Conservation (phyloP, 2,113 vertebrate genomes). For the Hylia prasina region DNA sequence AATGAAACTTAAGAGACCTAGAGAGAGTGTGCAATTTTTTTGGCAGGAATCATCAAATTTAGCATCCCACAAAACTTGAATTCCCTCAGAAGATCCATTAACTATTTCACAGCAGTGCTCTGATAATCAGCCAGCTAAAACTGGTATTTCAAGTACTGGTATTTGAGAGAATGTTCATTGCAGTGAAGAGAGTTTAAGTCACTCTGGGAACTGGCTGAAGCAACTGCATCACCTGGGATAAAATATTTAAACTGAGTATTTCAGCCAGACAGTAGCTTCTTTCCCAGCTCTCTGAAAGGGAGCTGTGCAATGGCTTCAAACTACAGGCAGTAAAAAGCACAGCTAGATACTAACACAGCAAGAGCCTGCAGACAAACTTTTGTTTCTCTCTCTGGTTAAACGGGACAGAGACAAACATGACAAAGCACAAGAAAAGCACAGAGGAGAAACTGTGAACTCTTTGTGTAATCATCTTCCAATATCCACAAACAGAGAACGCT, state of each 20-base stretch:
- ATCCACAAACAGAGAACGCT: background rate
- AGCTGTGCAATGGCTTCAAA: background rate
- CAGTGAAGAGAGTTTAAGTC: background rate
- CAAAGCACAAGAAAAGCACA: background rate
- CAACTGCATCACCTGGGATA: background rate
- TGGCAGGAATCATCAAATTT: background rate
- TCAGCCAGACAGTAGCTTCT: background rate
- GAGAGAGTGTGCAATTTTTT: background rate
- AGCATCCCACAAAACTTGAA: background rate
- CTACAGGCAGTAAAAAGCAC: background rate
- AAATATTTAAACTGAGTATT: background rate
- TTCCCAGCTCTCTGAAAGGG: background rate
- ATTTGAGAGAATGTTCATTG: background rate
- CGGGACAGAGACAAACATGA: background rate
- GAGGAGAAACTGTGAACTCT: background rate
- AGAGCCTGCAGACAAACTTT: background rate
- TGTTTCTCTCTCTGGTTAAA: background rate
- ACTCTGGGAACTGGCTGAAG: background rate
- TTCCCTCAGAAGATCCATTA: background rate
- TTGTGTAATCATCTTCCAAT: background rate
- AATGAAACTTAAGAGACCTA: background rate
- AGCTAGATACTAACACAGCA: background rate
- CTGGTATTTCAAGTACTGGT: background rate
- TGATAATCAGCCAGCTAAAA: background rate
- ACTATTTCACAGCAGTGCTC: background rate